Base-by-base conservation (phyloP, 2,797 vertebrate genomes). In the Oreortyx pictus region DNA sequence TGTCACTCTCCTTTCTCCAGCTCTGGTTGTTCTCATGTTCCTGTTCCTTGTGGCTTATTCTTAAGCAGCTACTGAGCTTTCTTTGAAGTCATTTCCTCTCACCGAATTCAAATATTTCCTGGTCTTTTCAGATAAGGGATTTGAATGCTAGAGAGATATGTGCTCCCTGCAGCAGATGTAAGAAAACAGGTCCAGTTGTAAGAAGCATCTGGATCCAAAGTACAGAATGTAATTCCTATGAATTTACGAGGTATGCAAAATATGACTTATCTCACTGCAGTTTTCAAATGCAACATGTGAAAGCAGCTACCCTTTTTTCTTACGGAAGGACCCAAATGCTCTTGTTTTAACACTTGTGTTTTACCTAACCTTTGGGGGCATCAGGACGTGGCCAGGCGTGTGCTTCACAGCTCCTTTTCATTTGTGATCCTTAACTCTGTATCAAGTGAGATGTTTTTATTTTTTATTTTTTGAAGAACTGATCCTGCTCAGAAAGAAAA, bases 41-140 rank as follows among this genome's bases (percentile, higher is more conserved):
- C 75, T 85, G 37, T 83, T 83, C 66, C 52, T 83, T 54, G 41
- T 64, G 43, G 66, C 60, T 93, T 79, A 64, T 89, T 92, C 82
- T 88, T 85, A 71, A 91, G 68, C 72, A 95, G 64, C 75, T 60
- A 89, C 65, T 64, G 64, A 86, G 59, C 52, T 82, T 61, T 89
- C 79, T 92, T 93, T 88, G 1, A 93, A 88, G 47, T 64, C 1
- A 85, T 91, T 95, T 96, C 68, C 79, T 89, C 39, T 85, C 67
- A 65, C 71, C 66, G 87, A 80, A 84, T 90, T 96, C 2, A 94
- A 85, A 57, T 92, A 88, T 85, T 92, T 93, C 77, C 91, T 91
- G 72, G 44, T 86, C 85, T 74, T 90, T 89, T 89, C 50, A 89
- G 88, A 83, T 80, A 90, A 94, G 57, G 47, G 25, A 76, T 75